Evolutionary conservation across 2,888 invertebrate genomes (phyloP), one percentile per base, ranked within the genome.

Genomic region (Flexamia atlantica): DNA sequence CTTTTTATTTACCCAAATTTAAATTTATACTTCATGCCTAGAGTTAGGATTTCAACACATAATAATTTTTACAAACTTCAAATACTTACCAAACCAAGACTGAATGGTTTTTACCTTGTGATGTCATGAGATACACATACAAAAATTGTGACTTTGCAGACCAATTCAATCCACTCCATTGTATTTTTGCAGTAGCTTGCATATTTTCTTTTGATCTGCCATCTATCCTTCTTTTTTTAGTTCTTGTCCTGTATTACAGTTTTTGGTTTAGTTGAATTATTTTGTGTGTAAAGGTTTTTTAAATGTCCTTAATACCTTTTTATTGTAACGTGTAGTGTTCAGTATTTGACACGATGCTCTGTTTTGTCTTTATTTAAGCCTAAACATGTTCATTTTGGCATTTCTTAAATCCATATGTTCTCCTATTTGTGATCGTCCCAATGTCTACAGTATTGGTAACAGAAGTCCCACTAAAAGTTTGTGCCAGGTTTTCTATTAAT

Each of bases 131-230:
- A 7, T 36, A 7, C 9, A 36, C 46, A 46, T n/a, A n/a, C n/a
- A 46, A 12, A 46, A 12, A 46, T 46, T 12, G 46, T 9, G 36
- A 36, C 10, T 46, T 12, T 46, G 7, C 17, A 57, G 12, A 57
- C 9, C 57, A 7, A 5, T 23, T 23, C 20, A 57, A 23, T 57
- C 23, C 23, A 57, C 23, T n/a, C 9, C 23, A 23, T 7, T 57
- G 20, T 20, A 23, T n/a, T 57, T 57, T n/a, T 57, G 57, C 57
- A 57, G 57, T 57, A 57, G 20, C 23, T 57, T 57, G 57, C 57
- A 57, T 57, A 23, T 36, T 57, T 57, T 57, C 10, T 7, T 57
- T 20, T 57, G 57, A 23, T 57, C 57, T 20, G 3, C 20, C 3
- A 7, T 57, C 23, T n/a, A 23, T 23, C 23, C 23, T 57, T 36